A percentile compares a stretch with the other conserved stretches of the same genome.
Evolutionary conservation across 2,888 invertebrate species (phyloP).

Genomic region (Tachina lurida): DNA sequence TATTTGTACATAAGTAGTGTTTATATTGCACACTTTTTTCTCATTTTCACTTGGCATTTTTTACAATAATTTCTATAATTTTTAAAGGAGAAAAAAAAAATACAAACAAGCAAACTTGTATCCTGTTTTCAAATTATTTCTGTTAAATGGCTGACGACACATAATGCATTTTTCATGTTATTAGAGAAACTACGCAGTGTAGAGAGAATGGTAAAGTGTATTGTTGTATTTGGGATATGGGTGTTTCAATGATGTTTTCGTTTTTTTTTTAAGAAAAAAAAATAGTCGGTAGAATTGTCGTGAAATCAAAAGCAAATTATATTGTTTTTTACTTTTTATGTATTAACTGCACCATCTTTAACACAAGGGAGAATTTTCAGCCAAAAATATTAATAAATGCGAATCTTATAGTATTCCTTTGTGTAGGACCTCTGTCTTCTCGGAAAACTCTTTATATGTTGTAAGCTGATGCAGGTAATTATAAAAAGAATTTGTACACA

Average conservation of each 20-base stretch:
- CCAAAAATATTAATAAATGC: too few species aligned
- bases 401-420: too few species aligned
- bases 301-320: too few species aligned
- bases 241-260: conserved; percentile 1
- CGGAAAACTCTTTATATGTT: too few species aligned
- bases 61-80: conserved; percentile 52
- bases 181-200: conserved; percentile 48
- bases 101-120: background rate
- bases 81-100: conserved; percentile 13
- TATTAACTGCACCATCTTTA: too few species aligned
- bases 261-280: too few species aligned
- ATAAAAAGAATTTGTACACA: too few species aligned
- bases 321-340: too few species aligned
- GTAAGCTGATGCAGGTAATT: too few species aligned
- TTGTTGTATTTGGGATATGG: conserved; percentile 12
- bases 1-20: conserved; percentile 29
- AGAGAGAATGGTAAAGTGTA: background rate
- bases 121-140: conserved; percentile 57
- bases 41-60: conserved; percentile 26
- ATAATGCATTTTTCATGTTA: conserved; percentile 62
- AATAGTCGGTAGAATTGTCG: too few species aligned
- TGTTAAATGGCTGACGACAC: conserved; percentile 58
- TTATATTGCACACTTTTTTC: background rate
- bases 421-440: too few species aligned
- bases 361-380: too few species aligned